These are phyloP conservation scores for Epicampocera succincta DNA, from an alignment of 2,888 invertebrate genomes.

Conservation along the genomic window DNA sequence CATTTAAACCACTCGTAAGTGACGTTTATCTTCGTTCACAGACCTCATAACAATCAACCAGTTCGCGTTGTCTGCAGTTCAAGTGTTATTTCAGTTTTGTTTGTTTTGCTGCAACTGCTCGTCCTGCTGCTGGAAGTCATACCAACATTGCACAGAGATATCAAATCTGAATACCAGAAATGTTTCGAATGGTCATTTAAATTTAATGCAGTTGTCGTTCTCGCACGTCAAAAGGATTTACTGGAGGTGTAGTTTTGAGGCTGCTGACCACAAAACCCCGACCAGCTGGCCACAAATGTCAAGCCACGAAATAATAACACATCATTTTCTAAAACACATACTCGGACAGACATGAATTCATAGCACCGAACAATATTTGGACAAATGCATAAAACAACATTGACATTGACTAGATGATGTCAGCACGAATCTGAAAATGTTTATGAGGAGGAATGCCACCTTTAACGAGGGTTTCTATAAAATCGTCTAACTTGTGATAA, in stretches of 20 bases:
- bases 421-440: constrained; percentile 1
- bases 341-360: neutral
- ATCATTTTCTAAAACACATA: constrained; percentile 31
- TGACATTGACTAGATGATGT: constrained; percentile 59
- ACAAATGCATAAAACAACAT: constrained; percentile 63
- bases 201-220: constrained; percentile 6
- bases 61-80: constrained; percentile 39
- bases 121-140: neutral
- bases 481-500: too few species aligned
- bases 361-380: constrained; percentile 47
- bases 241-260: constrained; percentile 8
- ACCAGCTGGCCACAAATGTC: constrained; percentile 64
- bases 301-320: constrained; percentile 60
- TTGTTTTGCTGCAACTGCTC: constrained; percentile 46
- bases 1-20: neutral
- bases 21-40: too few species aligned
- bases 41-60: too few species aligned
- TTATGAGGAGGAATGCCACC: neutral
- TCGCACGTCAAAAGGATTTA: neutral
- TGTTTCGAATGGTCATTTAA: constrained; percentile 47
- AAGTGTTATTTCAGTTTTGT: constrained; percentile 68
- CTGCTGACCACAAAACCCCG: constrained; percentile 24
- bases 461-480: constrained; percentile 7
- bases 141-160: constrained; percentile 13
- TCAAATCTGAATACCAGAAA: constrained; percentile 44